These are phyloP conservation scores for Chionoecetes opilio DNA, from an alignment of 1,140 invertebrate species.

Conservation along the genomic window DNA sequence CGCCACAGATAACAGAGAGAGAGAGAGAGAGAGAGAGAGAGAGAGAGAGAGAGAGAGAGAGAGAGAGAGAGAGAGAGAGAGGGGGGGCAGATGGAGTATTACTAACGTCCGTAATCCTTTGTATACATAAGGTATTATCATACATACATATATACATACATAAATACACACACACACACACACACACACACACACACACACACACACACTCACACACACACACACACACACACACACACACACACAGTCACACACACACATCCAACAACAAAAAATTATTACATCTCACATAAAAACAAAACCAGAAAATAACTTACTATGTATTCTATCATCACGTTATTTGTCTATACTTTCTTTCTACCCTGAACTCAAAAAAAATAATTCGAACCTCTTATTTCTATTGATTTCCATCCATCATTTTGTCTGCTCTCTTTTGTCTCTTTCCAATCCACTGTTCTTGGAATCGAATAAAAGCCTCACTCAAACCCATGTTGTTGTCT, in stretches of 20 bases:
- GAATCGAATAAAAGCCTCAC: background rate
- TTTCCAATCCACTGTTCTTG: background rate
- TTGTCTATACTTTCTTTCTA: background rate
- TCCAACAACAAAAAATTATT: background rate
- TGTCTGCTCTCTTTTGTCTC: background rate
- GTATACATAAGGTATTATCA: too few species aligned
- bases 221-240: background rate
- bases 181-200: background rate
- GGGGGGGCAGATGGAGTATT: background rate
- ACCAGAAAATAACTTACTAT: too few species aligned
- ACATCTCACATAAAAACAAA: background rate
- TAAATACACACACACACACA: background rate
- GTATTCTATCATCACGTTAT: background rate
- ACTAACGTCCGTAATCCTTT: background rate
- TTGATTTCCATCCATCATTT: too few species aligned
- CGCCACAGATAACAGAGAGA: background rate
- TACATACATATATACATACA: background rate
- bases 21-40: conserved; percentile 27
- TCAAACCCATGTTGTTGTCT: conserved; percentile 5
- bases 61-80: background rate
- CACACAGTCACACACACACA: background rate
- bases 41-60: conserved; percentile 20
- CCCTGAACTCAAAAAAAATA: too few species aligned
- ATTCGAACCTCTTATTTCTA: too few species aligned
- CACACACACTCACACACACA: background rate